Base-by-base conservation (phyloP, 2,797 vertebrate species). In the Triplophysa bombifrons region DNA sequence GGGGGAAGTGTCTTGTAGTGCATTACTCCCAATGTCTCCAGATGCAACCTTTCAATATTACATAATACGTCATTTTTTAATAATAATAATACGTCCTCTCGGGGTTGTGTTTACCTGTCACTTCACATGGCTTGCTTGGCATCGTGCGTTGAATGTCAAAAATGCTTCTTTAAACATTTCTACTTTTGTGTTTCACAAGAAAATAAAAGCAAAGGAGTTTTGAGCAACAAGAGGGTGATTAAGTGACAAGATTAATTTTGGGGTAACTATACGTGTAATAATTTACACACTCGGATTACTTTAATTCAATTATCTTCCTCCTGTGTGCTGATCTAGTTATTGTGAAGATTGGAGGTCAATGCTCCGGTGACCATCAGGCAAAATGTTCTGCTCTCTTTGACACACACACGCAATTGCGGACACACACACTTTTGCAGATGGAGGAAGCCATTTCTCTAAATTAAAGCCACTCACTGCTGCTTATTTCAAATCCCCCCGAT, bases 401-500 rank as follows among this genome's bases (percentile, higher is more conserved):
- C 22, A 34, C 60, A 34, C 60, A 34, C 20, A 14, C 12, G 27
- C 16, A 55, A 87, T 5, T 1, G 6, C 34, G 34, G 6, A 38
- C 34, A 8, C 34, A 84, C 84, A 86, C 88, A 89, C 85, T 89
- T 86, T 91, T 88, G 85, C 90, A 85, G 89, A 87, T 93, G 90
- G 93, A 93, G 93, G 92, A 93, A 94, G 89, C 91, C 91, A 92
- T 94, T 93, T 93, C 88, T 87, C 89, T 90, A 91, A 88, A 93
- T 93, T 89, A 89, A 89, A 90, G 89, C 87, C 87, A 91, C 93
- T 91, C 89, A 89, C 88, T 58, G 74, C 91, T 88, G 87, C 90
- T 92, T 92, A 87, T 90, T 92, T 92, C 90, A 93, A 92, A 93
- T 94, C 93, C 92, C 91, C 91, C 87, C 91, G 93, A 94, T 94